Evolutionary conservation across 2,797 vertebrate genomes (phyloP).

Genomic region (Geotrypetes seraphini): DNA sequence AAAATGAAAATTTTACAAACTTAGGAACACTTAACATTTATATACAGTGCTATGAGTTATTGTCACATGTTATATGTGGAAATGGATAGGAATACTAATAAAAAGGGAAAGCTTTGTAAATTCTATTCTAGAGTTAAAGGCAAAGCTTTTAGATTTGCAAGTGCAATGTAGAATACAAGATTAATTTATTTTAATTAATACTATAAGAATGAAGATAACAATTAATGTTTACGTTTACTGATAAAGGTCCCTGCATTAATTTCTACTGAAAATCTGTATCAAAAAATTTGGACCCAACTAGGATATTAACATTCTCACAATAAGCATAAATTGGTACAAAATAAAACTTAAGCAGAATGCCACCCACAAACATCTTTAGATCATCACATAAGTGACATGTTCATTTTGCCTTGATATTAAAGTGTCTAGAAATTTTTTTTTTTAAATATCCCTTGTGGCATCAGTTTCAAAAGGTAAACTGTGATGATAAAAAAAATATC

Average conservation of each 20-base stretch:
- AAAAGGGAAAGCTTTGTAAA: slow-evolving; percentile 46
- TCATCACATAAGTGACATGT: no score
- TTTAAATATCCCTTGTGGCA: no score
- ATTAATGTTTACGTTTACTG: slow-evolving; percentile 9
- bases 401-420: no score
- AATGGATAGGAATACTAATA: slow-evolving; percentile 30
- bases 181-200: slow-evolving; percentile 1
- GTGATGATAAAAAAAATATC: no score
- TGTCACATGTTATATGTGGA: slow-evolving; percentile 20
- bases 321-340: no score
- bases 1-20: no score
- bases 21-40: no score
- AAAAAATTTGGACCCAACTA: slow-evolving; percentile 9
- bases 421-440: no score
- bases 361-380: no score
- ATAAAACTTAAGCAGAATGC: no score
- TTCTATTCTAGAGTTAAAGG: slow-evolving; percentile 30
- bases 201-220: slow-evolving; percentile 5
- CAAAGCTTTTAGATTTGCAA: slow-evolving; percentile 13
- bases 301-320: no score
- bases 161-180: slow-evolving; percentile 7
- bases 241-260: slow-evolving; percentile 9
- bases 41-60: slow-evolving; percentile 20
- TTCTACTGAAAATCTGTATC: slow-evolving; percentile 22
- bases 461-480: no score